Conservation (phyloP, 2,113 vertebrate genomes). For the Proterorhinus semilunaris region DNA sequence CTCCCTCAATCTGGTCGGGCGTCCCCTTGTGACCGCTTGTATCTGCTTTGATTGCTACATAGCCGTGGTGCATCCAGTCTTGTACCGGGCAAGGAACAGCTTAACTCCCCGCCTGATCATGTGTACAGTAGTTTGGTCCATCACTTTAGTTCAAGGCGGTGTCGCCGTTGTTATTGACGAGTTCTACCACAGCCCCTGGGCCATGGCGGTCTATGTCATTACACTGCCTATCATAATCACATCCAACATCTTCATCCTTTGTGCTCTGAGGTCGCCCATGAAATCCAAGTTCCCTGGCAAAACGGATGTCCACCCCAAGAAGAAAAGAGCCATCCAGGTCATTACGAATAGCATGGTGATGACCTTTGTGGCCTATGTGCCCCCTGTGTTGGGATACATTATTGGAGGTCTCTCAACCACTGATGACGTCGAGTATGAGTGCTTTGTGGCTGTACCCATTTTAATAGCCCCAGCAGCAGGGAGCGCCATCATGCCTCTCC, state of each 20-base stretch:
- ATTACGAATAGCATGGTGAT: slow-evolving; percentile 45
- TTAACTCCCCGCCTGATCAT: slow-evolving; percentile 13
- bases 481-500: slow-evolving; percentile 47
- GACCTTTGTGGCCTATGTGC: slow-evolving; percentile 31
- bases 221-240: slow-evolving; percentile 18
- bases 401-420: not conserved
- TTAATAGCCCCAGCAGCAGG: slow-evolving; percentile 21
- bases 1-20: slow-evolving; percentile 29
- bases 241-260: slow-evolving; percentile 37
- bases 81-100: slow-evolving; percentile 32
- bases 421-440: slow-evolving; percentile 10
- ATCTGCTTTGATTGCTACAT: slow-evolving; percentile 54
- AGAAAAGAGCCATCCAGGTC: slow-evolving; percentile 48
- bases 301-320: slow-evolving; percentile 29
- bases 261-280: slow-evolving; percentile 20
- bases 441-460: slow-evolving; percentile 25
- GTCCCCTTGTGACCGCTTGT: slow-evolving; percentile 37
- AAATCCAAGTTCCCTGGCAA: slow-evolving; percentile 7
- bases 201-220: slow-evolving; percentile 13
- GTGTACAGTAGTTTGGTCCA: slow-evolving; percentile 19
- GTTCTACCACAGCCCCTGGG: slow-evolving; percentile 13
- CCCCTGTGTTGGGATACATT: slow-evolving; percentile 19
- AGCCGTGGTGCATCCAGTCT: slow-evolving; percentile 46
- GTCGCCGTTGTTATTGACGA: not conserved
- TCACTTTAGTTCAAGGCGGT: slow-evolving; percentile 8